phyloP scores from a whole-genome alignment of 1,140 invertebrate genomes.

The Papilio polyxenes region DNA sequence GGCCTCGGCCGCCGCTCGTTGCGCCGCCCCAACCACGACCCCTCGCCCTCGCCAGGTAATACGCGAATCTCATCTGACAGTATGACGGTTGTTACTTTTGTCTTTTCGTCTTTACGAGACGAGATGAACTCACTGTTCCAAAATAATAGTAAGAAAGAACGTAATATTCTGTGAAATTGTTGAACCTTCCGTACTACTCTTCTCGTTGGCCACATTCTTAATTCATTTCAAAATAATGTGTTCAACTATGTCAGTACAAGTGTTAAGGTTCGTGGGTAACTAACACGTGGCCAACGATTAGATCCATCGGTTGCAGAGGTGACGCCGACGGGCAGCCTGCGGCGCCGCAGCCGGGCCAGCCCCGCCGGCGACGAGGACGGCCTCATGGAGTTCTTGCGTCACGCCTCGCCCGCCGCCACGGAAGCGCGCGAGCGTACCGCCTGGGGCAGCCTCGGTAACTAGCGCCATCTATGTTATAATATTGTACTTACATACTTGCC shows the following conservation, averaged over 20 bases:
- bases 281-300: neutral
- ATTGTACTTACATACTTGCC: no score
- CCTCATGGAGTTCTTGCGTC: constrained; percentile 91
- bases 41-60: constrained; percentile 85
- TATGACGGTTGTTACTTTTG: neutral
- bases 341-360: constrained; percentile 89
- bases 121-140: no score
- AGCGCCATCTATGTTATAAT: no score
- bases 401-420: constrained; percentile 86
- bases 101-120: no score
- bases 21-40: constrained; percentile 59
- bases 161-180: no score
- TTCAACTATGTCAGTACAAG: neutral
- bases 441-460: constrained; percentile 89
- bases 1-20: constrained; percentile 79
- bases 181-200: no score
- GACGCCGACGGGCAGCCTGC: constrained; percentile 92
- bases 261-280: neutral
- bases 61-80: constrained; percentile 6
- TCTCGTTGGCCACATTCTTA: no score
- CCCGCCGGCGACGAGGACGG: constrained; percentile 91
- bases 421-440: constrained; percentile 89
- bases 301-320: constrained; percentile 83
- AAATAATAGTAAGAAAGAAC: no score
- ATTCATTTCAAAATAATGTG: no score